A percentile compares a stretch with the other conserved stretches of the same genome.
phyloP scores from a whole-genome alignment of 2,888 invertebrate genomes.

The Luperina nickerlii region DNA sequence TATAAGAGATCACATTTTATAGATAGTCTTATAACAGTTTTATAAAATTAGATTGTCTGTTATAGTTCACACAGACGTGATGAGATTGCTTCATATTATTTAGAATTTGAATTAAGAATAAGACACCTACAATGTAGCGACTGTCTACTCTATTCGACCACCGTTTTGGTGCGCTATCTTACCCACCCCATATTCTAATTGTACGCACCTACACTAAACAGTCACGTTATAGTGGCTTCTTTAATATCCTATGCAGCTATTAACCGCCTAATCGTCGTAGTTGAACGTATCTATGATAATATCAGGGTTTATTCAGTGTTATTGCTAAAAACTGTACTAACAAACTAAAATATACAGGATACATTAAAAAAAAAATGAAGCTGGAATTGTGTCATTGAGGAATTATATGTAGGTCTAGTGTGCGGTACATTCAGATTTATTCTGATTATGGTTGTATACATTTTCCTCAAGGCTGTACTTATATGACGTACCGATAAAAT shows the following conservation, averaged over 20 bases:
- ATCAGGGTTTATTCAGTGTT: slow-evolving; percentile 37
- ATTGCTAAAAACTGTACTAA: slow-evolving; percentile 59
- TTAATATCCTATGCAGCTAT: slow-evolving; percentile 40
- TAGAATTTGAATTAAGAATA: slow-evolving; percentile 80
- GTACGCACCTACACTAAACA: slow-evolving; percentile 48
- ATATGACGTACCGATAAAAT: slow-evolving; percentile 43
- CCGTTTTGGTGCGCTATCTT: slow-evolving; percentile 31
- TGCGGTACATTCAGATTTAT: not conserved
- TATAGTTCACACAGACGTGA: slow-evolving; percentile 69
- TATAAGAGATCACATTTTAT: slow-evolving; percentile 85
- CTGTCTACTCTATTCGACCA: slow-evolving; percentile 57
- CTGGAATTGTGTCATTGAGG: slow-evolving; percentile 2
- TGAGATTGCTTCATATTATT: slow-evolving; percentile 82
- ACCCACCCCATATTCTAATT: slow-evolving; percentile 48
- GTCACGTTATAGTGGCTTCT: slow-evolving; percentile 50
- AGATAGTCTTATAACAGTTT: slow-evolving; percentile 73
- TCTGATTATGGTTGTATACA: slow-evolving; percentile 44
- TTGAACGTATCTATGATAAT: slow-evolving; percentile 41
- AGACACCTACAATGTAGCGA: slow-evolving; percentile 61
- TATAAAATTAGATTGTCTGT: slow-evolving; percentile 64
- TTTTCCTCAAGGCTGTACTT: slow-evolving; percentile 49
- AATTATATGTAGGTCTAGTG: slow-evolving; percentile 9
- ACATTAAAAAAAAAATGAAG: slow-evolving; percentile 14
- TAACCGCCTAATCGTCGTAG: slow-evolving; percentile 38
- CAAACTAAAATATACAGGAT: no score